A percentile compares a stretch with the other conserved stretches of the same genome.
Evolutionary conservation across 2,797 vertebrate genomes (phyloP).

Genomic region (Eurystomus glaucurus): DNA sequence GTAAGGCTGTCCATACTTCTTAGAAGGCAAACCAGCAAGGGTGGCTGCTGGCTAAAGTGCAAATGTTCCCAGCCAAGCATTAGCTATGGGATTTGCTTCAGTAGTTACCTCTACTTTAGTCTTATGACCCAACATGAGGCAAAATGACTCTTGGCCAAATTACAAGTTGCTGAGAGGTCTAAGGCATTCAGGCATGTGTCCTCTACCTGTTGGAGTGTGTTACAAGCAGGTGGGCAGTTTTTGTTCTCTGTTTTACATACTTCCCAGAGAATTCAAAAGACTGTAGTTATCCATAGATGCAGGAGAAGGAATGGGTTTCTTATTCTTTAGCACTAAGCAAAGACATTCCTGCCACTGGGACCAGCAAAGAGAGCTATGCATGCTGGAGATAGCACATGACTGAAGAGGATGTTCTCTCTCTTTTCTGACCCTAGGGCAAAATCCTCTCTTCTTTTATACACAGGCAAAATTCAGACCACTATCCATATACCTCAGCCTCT

Average conservation of each 20-base stretch:
- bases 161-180: conserved; percentile 57
- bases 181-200: conserved; percentile 33
- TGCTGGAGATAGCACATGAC: not conserved
- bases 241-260: not conserved
- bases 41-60: not conserved
- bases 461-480: not conserved
- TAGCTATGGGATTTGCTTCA: conserved; percentile 65
- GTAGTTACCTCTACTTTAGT: conserved; percentile 54
- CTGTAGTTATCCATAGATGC: not conserved
- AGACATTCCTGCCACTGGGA: not conserved
- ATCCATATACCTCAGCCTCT: not conserved
- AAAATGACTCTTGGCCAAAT: conserved; percentile 57
- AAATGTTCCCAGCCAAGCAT: conserved; percentile 28
- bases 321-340: not conserved
- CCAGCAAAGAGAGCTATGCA: not conserved
- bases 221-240: not conserved
- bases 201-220: conserved; percentile 40
- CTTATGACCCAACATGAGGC: conserved; percentile 60
- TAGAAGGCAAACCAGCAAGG: not conserved
- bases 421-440: not conserved
- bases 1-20: not conserved
- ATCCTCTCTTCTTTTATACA: conserved; percentile 6
- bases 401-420: not conserved
- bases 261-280: not conserved
- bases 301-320: not conserved